A percentile compares a stretch with the other conserved stretches of the same genome.
Evolutionary conservation across 2,113 vertebrate genomes (phyloP).

Genomic region (Rostratula benghalensis): DNA sequence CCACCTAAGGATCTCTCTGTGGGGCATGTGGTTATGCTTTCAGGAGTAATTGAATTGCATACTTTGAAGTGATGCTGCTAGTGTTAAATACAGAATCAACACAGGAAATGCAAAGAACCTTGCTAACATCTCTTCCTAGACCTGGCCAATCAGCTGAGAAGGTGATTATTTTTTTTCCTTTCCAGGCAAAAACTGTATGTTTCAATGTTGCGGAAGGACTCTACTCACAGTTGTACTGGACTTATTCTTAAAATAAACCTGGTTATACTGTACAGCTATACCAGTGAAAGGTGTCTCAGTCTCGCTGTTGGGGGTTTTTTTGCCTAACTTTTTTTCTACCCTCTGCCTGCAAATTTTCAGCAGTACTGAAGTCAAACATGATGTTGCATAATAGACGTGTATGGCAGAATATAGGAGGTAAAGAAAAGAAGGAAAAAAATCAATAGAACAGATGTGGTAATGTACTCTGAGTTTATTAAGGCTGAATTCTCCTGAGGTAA

Average conservation of each 20-base stretch:
- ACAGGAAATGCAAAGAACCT: neutral
- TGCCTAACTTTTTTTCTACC: neutral
- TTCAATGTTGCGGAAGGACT: neutral
- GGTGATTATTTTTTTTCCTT: neutral
- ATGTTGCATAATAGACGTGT: neutral
- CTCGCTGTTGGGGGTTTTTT: neutral
- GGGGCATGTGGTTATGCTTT: neutral
- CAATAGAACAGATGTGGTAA: neutral
- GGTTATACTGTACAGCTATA: neutral
- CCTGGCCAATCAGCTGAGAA: neutral
- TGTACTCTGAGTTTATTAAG: neutral
- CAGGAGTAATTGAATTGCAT: neutral
- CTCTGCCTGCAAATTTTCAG: neutral
- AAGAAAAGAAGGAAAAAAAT: neutral
- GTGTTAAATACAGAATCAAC: neutral
- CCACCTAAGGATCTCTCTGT: neutral
- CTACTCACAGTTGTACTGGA: neutral
- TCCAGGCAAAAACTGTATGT: rapidly evolving
- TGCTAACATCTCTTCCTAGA: neutral
- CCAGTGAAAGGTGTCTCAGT: neutral
- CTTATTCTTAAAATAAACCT: neutral
- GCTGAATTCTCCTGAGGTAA: neutral
- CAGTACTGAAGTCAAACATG: neutral
- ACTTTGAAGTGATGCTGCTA: neutral
- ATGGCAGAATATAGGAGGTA: neutral